Evolutionary conservation across 2,113 vertebrate genomes (phyloP).

Genomic region (Columba janthina): DNA sequence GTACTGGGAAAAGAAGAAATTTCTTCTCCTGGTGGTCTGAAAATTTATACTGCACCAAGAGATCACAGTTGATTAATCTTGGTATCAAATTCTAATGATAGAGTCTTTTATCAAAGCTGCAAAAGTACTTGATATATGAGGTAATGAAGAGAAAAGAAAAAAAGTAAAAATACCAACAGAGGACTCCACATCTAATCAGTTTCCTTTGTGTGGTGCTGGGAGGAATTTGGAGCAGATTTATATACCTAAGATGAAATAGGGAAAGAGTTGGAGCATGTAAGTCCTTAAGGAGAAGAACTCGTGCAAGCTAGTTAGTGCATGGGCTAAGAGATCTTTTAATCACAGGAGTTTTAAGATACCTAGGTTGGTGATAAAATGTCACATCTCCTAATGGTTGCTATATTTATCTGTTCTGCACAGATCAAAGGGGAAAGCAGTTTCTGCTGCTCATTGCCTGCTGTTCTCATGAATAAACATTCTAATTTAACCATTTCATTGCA

Average conservation of each 20-base stretch:
- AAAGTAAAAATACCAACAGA: neutral
- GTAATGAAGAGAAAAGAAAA: constrained; percentile 7
- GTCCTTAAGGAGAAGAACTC: neutral
- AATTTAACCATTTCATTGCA: neutral
- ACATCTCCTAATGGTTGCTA: neutral
- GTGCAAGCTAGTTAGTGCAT: neutral
- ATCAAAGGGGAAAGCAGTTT: constrained; percentile 36
- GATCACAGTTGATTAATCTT: constrained; percentile 18
- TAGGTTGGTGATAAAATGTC: constrained; percentile 29
- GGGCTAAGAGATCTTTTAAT: constrained; percentile 10
- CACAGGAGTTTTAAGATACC: neutral
- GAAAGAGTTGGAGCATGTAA: neutral
- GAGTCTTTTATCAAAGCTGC: neutral
- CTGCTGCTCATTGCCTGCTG: constrained; percentile 30
- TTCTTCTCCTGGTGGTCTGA: constrained; percentile 11
- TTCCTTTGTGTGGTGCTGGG: neutral
- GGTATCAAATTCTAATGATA: neutral
- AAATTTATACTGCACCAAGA: neutral
- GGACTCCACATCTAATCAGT: neutral
- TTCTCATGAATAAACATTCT: constrained; percentile 13
- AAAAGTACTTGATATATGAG: neutral
- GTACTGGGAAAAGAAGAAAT: constrained; percentile 20
- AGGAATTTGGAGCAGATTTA: neutral
- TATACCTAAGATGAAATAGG: neutral
- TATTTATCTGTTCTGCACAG: neutral